Percentiles rank a stretch among this genome's conserved stretches.
phyloP scores from a whole-genome alignment of 2,113 vertebrate species.

The Nerophis lumbriciformis region DNA sequence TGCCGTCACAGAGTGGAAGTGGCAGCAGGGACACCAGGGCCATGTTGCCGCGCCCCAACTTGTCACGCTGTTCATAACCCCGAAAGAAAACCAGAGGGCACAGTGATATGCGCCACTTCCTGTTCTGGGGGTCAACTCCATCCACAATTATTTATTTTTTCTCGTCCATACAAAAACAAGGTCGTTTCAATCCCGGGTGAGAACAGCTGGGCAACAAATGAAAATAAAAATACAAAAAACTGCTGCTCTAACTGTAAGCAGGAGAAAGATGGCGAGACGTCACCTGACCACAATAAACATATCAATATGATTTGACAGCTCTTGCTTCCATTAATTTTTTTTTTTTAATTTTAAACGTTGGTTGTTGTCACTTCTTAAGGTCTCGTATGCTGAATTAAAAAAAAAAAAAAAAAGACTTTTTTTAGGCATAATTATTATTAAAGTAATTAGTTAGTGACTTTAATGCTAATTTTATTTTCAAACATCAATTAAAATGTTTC shows the following conservation, averaged over 20 bases:
- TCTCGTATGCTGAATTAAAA: too few species aligned
- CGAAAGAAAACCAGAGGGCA: not conserved
- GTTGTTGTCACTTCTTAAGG: too few species aligned
- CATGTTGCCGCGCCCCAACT: slow-evolving; percentile 9
- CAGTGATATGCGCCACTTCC: slow-evolving; percentile 6
- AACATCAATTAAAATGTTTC: too few species aligned
- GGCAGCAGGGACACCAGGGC: slow-evolving; percentile 5
- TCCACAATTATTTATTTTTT: slow-evolving; percentile 10
- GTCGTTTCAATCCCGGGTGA: slow-evolving; percentile 4
- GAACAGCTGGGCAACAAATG: not conserved
- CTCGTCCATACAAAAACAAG: slow-evolving; percentile 9
- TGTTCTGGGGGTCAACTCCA: slow-evolving; percentile 15
- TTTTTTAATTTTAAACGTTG: too few species aligned
- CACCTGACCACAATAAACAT: not conserved
- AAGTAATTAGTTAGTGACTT: too few species aligned
- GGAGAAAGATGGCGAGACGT: not conserved
- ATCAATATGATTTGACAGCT: too few species aligned
- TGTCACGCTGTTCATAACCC: slow-evolving; percentile 14
- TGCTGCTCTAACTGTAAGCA: not conserved
- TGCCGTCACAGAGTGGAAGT: not conserved
- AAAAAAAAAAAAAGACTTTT: too few species aligned
- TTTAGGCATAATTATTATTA: too few species aligned
- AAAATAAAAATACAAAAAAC: not conserved
- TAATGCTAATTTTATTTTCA: too few species aligned
- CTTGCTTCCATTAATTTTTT: too few species aligned